Percentiles rank a stretch among this genome's conserved stretches.
phyloP scores from a whole-genome alignment of 2,797 vertebrate genomes.

The Sebastolobus altivelis region DNA sequence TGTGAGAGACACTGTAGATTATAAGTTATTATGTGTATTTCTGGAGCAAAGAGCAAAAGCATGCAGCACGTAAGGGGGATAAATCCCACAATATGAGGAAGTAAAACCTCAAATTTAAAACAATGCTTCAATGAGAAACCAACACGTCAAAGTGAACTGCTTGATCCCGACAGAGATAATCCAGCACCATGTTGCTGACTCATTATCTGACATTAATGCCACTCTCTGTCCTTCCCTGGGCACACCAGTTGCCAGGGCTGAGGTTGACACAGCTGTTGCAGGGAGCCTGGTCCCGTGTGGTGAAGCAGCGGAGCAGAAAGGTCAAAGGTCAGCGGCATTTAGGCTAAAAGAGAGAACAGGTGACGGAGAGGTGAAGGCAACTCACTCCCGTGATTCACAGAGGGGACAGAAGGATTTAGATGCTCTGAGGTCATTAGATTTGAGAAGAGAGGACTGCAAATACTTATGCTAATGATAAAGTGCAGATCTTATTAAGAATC shows the following conservation, averaged over 20 bases:
- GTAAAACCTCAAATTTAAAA: not conserved
- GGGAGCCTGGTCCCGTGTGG: constrained; percentile 69
- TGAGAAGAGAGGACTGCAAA: not conserved
- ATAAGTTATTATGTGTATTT: not conserved
- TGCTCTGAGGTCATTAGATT: constrained; percentile 34
- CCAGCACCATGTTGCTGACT: constrained; percentile 67
- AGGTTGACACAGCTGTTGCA: constrained; percentile 94
- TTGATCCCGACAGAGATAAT: constrained; percentile 36
- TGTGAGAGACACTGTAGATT: not conserved
- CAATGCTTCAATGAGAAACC: not conserved
- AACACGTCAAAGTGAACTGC: constrained; percentile 24
- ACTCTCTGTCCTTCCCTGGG: constrained; percentile 78
- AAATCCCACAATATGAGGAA: not conserved
- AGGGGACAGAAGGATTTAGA: constrained; percentile 43
- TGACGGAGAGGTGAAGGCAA: constrained; percentile 77
- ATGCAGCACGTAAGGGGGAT: not conserved
- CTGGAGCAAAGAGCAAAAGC: not conserved
- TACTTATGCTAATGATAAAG: not conserved
- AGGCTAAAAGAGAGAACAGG: constrained; percentile 85
- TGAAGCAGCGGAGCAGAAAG: constrained; percentile 78
- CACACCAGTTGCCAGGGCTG: constrained; percentile 88
- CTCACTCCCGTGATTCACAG: constrained; percentile 49
- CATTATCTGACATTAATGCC: constrained; percentile 78
- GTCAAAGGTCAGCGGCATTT: constrained; percentile 82
- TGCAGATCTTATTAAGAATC: not conserved